Percentiles rank a stretch among this genome's conserved stretches.
Evolutionary conservation across 2,797 vertebrate genomes (phyloP).

Genomic region (Strix occidentalis): DNA sequence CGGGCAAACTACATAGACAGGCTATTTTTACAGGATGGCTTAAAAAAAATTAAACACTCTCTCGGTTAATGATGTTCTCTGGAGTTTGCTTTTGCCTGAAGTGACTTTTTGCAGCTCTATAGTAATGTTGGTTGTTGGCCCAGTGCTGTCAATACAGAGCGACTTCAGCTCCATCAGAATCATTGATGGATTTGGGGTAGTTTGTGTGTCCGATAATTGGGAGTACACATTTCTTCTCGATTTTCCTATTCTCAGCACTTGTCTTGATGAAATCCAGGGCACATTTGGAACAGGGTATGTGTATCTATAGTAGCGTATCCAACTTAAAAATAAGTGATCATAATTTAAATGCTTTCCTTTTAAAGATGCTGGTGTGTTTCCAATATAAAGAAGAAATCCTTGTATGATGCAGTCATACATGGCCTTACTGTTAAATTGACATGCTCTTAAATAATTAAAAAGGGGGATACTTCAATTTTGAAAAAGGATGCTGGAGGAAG

Average conservation of each 20-base stretch:
- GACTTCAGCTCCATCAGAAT: not conserved
- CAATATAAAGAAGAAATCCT: constrained; percentile 20
- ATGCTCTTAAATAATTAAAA: constrained; percentile 80
- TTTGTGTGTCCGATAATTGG: not conserved
- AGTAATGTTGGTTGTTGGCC: not conserved
- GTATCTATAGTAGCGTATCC: not conserved
- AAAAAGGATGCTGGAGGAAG: constrained; percentile 76
- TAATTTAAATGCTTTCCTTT: constrained; percentile 15
- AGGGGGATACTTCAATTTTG: constrained; percentile 72
- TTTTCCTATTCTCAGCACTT: not conserved
- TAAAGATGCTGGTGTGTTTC: not conserved
- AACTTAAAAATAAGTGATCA: not conserved
- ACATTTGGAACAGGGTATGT: not conserved
- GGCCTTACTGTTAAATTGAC: constrained; percentile 61
- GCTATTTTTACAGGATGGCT: not conserved
- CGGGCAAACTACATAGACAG: not conserved
- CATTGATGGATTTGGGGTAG: not conserved
- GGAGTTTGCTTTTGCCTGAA: constrained; percentile 22
- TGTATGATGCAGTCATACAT: constrained; percentile 42
- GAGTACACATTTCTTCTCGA: not conserved
- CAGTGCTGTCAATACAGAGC: not conserved
- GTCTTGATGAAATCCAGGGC: not conserved
- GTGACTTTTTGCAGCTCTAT: not conserved
- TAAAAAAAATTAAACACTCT: not conserved
- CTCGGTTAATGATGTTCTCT: not conserved